phyloP scores from a whole-genome alignment of 2,113 vertebrate genomes.

The Probosciger aterrimus region DNA sequence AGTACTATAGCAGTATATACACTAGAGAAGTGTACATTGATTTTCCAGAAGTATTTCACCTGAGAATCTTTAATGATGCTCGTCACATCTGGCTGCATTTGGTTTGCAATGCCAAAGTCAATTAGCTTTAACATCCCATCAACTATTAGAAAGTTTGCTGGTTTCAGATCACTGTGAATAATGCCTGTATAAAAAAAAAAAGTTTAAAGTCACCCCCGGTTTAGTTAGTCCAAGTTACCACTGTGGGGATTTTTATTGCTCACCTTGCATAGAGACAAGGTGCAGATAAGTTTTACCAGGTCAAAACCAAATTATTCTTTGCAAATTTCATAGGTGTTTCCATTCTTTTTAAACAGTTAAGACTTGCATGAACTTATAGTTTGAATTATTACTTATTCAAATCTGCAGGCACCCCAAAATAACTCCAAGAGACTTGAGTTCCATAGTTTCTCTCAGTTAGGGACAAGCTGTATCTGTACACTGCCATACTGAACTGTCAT shows the following conservation, averaged over 20 bases:
- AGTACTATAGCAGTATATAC: neutral
- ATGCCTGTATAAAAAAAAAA: slow-evolving; percentile 81
- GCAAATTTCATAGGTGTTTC: neutral
- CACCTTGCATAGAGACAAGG: neutral
- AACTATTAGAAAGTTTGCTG: slow-evolving; percentile 96
- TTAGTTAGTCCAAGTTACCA: neutral
- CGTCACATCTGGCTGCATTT: slow-evolving; percentile 95
- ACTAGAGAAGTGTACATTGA: neutral
- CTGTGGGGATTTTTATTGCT: neutral
- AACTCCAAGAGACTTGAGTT: neutral
- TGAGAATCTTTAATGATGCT: slow-evolving; percentile 97
- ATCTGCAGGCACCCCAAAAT: neutral
- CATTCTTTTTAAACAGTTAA: neutral
- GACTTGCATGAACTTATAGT: neutral
- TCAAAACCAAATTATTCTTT: neutral
- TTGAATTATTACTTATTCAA: neutral
- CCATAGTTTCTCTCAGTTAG: neutral
- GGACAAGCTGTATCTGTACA: neutral
- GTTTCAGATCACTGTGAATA: slow-evolving; percentile 95
- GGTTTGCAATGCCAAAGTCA: slow-evolving; percentile 96
- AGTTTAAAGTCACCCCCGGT: neutral
- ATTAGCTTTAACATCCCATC: slow-evolving; percentile 94
- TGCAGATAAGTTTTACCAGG: neutral
- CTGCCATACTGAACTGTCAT: neutral
- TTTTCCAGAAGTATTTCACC: slow-evolving; percentile 67